Percentiles rank a stretch among this genome's conserved stretches.
Conservation (phyloP, 2,113 vertebrate species). For the Petromus typicus region DNA sequence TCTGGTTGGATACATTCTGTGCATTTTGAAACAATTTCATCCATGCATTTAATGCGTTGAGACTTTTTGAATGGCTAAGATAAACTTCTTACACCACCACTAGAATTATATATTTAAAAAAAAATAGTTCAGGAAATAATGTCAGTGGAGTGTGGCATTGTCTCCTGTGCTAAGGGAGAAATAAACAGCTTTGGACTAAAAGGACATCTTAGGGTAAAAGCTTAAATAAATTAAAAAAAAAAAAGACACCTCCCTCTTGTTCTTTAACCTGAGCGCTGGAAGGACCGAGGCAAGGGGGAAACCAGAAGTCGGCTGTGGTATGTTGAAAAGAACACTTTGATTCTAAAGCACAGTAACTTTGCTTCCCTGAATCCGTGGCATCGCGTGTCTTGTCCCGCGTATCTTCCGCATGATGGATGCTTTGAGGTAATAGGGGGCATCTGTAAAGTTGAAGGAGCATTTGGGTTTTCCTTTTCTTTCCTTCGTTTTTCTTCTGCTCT, state of each 20-base stretch:
- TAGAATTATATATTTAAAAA: not conserved
- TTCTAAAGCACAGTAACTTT: conserved; percentile 67
- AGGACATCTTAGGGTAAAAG: not conserved
- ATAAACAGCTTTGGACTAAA: not conserved
- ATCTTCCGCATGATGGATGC: conserved; percentile 70
- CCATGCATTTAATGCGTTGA: not conserved
- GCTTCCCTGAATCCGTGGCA: conserved; percentile 73
- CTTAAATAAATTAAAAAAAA: too few relatives aligned
- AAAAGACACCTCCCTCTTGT: not conserved
- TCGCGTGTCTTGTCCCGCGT: conserved; percentile 52
- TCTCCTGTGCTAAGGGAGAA: not conserved
- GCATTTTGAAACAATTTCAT: not conserved
- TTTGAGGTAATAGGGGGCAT: conserved; percentile 70
- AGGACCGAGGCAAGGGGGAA: not conserved
- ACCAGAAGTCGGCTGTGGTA: not conserved
- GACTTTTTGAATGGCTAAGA: not conserved
- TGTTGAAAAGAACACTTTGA: not conserved
- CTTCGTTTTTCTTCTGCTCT: fast-evolving
- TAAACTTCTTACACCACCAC: not conserved
- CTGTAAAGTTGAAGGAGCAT: conserved; percentile 76
- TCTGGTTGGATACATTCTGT: not conserved
- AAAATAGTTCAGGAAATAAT: not conserved
- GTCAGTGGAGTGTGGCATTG: not conserved
- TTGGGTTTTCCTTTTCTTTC: not conserved
- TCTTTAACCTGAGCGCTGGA: not conserved